Evolutionary conservation across 2,797 vertebrate genomes (phyloP).

Genomic region (Rhinella marina): DNA sequence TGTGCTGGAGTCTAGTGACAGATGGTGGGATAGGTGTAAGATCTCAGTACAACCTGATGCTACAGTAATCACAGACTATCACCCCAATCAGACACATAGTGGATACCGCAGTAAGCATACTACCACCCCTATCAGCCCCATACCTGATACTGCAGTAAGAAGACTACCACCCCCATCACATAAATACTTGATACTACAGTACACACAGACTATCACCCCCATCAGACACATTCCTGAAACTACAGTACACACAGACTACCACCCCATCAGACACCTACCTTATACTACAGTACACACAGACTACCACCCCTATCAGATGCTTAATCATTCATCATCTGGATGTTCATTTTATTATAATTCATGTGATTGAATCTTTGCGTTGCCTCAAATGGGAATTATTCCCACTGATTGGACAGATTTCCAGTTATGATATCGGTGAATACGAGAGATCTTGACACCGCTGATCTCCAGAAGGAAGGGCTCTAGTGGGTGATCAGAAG

Average conservation of each 20-base stretch:
- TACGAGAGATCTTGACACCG: neutral
- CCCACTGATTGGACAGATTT: neutral
- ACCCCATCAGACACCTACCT: neutral
- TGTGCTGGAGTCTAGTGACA: neutral
- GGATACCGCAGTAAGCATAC: too few species aligned
- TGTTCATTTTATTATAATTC: neutral
- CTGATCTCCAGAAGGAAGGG: neutral
- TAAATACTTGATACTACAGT: too few species aligned
- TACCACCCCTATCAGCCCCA: too few species aligned
- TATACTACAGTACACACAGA: neutral
- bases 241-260: neutral
- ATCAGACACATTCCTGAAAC: too few species aligned
- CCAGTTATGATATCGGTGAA: neutral
- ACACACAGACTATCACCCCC: too few species aligned
- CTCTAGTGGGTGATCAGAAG: neutral
- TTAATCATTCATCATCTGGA: neutral
- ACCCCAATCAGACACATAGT: neutral
- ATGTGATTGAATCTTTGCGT: neutral
- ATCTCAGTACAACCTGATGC: neutral
- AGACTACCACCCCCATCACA: too few species aligned
- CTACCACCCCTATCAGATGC: neutral
- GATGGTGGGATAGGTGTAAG: neutral
- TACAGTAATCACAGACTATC: neutral
- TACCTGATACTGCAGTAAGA: too few species aligned
- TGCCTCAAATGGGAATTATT: too few species aligned